Evolutionary conservation across 2,888 invertebrate genomes (phyloP).

Genomic region (Zaprionus lineosus): DNA sequence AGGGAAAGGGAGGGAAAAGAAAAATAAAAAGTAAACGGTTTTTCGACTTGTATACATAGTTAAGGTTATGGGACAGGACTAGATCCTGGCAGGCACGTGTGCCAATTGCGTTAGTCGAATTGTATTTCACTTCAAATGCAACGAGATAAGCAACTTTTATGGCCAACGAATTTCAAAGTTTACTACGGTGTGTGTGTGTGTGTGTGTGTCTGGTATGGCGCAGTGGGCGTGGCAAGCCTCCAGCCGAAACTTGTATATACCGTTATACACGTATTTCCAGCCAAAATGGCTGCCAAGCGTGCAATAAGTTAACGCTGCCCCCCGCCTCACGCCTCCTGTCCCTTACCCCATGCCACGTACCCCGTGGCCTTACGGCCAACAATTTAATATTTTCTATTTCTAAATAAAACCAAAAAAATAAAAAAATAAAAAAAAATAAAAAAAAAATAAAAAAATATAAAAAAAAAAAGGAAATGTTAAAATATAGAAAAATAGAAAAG

Average conservation of each 20-base stretch:
- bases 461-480: too few species aligned
- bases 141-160: slow-evolving; percentile 62
- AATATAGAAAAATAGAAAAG: too few species aligned
- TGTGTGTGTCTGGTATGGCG: background rate
- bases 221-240: slow-evolving; percentile 26
- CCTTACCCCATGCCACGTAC: background rate
- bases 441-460: too few species aligned
- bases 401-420: too few species aligned
- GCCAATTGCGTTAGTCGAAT: slow-evolving; percentile 73
- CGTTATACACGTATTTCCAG: slow-evolving; percentile 47
- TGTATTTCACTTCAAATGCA: slow-evolving; percentile 69
- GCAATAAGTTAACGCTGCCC: slow-evolving; percentile 30
- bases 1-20: too few species aligned
- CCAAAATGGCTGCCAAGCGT: slow-evolving; percentile 53
- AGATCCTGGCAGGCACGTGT: slow-evolving; percentile 38
- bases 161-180: slow-evolving; percentile 39
- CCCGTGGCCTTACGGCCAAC: background rate
- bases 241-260: slow-evolving; percentile 19
- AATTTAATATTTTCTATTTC: too few species aligned
- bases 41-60: slow-evolving; percentile 4
- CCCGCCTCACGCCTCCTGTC: background rate
- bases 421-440: too few species aligned
- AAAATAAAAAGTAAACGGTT: slow-evolving; percentile 5
- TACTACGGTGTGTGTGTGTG: background rate
- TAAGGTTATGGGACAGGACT: slow-evolving; percentile 18